A percentile compares a stretch with the other conserved stretches of the same genome.
Evolutionary conservation across 2,113 vertebrate species (phyloP).

Genomic region (Mormyrus iriodes): DNA sequence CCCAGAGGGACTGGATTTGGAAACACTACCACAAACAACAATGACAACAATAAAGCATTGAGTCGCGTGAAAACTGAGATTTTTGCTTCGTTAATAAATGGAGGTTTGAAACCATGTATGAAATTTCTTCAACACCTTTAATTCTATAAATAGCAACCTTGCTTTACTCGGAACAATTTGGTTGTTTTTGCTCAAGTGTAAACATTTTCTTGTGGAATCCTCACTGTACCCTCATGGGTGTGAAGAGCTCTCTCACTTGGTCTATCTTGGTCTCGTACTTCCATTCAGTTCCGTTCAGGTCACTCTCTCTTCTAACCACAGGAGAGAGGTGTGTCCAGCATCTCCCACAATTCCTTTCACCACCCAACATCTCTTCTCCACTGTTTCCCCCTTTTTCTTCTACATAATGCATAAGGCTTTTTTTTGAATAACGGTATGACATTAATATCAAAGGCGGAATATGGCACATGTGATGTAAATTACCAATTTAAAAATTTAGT

Average conservation of each 20-base stretch:
- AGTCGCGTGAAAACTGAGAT: background rate
- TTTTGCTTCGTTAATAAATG: background rate
- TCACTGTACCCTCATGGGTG: background rate
- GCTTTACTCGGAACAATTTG: background rate
- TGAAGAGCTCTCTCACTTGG: background rate
- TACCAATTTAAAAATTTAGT: background rate
- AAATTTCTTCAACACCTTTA: background rate
- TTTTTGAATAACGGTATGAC: background rate
- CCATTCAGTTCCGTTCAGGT: background rate
- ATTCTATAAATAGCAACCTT: background rate
- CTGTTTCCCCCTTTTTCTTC: background rate
- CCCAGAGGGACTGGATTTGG: background rate
- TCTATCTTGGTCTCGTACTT: background rate
- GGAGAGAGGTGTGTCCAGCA: background rate
- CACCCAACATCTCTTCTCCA: background rate
- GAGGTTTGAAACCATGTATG: background rate
- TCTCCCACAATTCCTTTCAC: background rate
- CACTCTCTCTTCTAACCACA: too few species aligned
- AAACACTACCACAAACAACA: background rate
- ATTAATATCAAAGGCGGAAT: background rate
- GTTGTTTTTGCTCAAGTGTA: background rate
- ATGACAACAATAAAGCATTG: background rate
- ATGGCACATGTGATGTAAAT: background rate
- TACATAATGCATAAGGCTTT: background rate
- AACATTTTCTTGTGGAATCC: background rate